Evolutionary conservation across 1,140 invertebrate genomes (phyloP), one percentile per base, ranked within the genome.

Genomic region (Psix sp.): DNA sequence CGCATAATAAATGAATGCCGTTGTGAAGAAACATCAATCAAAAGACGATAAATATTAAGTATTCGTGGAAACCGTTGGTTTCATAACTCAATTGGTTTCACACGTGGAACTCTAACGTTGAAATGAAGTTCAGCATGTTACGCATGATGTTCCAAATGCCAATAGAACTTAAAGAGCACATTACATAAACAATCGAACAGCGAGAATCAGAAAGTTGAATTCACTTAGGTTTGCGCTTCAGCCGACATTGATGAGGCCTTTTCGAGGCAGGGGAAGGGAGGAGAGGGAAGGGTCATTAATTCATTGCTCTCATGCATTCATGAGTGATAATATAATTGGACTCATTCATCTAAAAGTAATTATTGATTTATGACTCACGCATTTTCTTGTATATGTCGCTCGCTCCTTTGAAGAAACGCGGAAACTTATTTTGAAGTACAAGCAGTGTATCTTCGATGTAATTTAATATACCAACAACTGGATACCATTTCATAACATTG

Each of bases 401-500:
- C 10, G 89, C 89, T 17, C 90, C 90, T 71, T 81, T 85, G 67
- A 92, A 92, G 77, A 91, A 92, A 60, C 88, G 87, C 2, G 91
- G 90, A 51, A 92, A 85, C 76, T 84, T 79, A 14, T 85, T 86
- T 81, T 92, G 90, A 2, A 92, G 76, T 5, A 89, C 85, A 3
- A 86, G 80, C 5, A 93, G 75, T 5, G 91, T 92, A 26, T 87
- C 86, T 75, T 92, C 89, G 68, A 92, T 82, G 77, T 90, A 86
- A 80, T 92, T 91, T 35, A 92, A 81, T 65, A 93, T 84, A 15
- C 91, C 91, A 15, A 93, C 90, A 5, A 92, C 90, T 3, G 89
- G 87, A 82, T 90, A 93, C 85, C 91, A 90, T 77, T 88, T 85
- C 56, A 91, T 87, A 16, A 93, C 90, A 73, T 91, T 92, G 42